Base-by-base conservation (phyloP, 2,797 vertebrate genomes). In the Gallinago nigripennis region DNA sequence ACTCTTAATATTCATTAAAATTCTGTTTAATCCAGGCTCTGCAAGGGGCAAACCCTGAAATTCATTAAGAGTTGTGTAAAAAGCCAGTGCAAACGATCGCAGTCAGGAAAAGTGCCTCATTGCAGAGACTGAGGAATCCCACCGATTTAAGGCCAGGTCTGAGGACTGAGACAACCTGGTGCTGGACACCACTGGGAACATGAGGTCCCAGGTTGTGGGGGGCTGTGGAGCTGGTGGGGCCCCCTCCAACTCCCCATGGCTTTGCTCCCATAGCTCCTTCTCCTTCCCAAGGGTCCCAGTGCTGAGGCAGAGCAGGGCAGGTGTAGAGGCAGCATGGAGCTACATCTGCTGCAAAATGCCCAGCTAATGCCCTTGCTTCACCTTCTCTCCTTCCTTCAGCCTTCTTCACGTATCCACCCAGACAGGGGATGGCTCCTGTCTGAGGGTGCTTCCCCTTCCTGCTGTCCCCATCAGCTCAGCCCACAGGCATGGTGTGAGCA, bases 1-100 rank as follows among this genome's bases (percentile, higher is more conserved):
- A 81, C 76, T 82, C 53, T 77, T 77, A 90, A 90, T 91, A 87
- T 48, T 71, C 48, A 94, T 92, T 92, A 95, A 88, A 94, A 92
- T 81, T 60, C 79, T 79, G 54, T 92, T 86, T 92, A 90, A 83
- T 94, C 79, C 58, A 83, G 69, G 57, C 46, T 84, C 82, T 83
- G 35, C 46, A 81, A 78, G 65, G 30, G 51, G 30, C 13, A 90
- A 93, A 91, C 27, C 16, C 72, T 92, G 82, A 93, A 91, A 93
- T 86, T 89, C 53, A 85, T 92, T 71, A 85, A 23, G 35, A 75
- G 11, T 70, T 84, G 30, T 54, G 57, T 27, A 76, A 76, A 86
- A 88, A 86, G 37, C 41, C 41, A 50, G 18, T 5, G 15, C 5
- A 1, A 71, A 70, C 14, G 57, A 73, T 7, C 7, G 41, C 39